Evolutionary conservation across 1,140 invertebrate genomes (phyloP).

Genomic region (Drosophila equinoxialis): DNA sequence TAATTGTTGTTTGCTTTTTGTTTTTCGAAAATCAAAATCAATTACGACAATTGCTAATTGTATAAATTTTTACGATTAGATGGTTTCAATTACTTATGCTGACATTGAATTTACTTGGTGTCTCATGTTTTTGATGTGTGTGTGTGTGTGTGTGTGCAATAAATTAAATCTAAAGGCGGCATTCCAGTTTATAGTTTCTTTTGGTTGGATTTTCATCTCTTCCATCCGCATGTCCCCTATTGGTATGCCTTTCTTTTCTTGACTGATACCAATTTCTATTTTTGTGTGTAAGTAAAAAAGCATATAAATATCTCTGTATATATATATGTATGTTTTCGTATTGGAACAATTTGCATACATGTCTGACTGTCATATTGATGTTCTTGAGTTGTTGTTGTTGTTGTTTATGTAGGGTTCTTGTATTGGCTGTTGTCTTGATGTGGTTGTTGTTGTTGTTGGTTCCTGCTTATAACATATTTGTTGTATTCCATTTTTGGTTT

Average conservation of each 20-base stretch:
- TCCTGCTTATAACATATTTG: slow-evolving; percentile 62
- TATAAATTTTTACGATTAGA: slow-evolving; percentile 64
- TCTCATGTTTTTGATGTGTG: slow-evolving; percentile 40
- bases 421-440: slow-evolving; percentile 30
- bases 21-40: slow-evolving; percentile 67
- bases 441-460: slow-evolving; percentile 61
- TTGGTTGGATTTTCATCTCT: not conserved
- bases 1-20: slow-evolving; percentile 37
- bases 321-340: slow-evolving; percentile 55
- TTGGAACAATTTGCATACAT: slow-evolving; percentile 49
- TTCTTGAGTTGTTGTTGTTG: slow-evolving; percentile 27
- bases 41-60: slow-evolving; percentile 72
- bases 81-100: slow-evolving; percentile 35
- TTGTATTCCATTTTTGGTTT: slow-evolving; percentile 41
- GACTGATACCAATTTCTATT: slow-evolving; percentile 33
- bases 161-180: slow-evolving; percentile 70
- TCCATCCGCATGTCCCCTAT: not conserved
- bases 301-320: slow-evolving; percentile 69
- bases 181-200: slow-evolving; percentile 8
- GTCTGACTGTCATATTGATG: slow-evolving; percentile 46
- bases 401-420: slow-evolving; percentile 32
- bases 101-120: slow-evolving; percentile 43
- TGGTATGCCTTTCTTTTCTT: slow-evolving; percentile 43
- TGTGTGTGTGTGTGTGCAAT: slow-evolving; percentile 51
- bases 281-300: slow-evolving; percentile 74